Evolutionary conservation across 64 coral and sea anemone genomes (phyloP).

Genomic region (Cladopsammia gracilis): DNA sequence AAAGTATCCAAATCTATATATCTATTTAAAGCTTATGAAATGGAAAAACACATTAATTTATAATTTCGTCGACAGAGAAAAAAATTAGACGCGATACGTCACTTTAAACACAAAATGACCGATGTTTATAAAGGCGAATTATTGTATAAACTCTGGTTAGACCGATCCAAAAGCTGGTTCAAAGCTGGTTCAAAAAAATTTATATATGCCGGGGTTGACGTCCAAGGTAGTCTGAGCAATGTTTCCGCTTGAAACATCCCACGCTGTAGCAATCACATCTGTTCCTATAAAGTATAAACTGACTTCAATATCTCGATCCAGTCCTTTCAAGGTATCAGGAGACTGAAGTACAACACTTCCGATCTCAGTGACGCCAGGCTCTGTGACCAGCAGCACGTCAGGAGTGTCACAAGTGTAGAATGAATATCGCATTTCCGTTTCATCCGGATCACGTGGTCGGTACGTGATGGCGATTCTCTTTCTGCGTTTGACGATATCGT

Average conservation of each 20-base stretch:
- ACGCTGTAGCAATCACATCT: background rate
- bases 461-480: background rate
- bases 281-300: conserved; percentile 2
- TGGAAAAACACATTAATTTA: no score
- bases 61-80: no score
- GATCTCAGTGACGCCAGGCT: background rate
- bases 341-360: background rate
- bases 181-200: no score
- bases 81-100: no score
- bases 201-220: background rate
- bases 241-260: conserved; percentile 11
- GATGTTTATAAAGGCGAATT: no score
- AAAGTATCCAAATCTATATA: no score
- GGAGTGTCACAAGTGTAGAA: background rate
- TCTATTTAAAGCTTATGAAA: no score
- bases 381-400: background rate
- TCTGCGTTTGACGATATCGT: background rate
- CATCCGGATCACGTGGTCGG: background rate
- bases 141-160: no score
- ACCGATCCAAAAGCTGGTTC: no score
- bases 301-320: conserved; percentile 4
- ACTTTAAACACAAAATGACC: no score
- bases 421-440: conserved; percentile 6
- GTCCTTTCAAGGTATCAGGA: background rate
- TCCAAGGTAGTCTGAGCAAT: background rate